These are phyloP conservation scores for Naso thynnoides DNA, from an alignment of 2,797 vertebrate genomes.

Conservation along the genomic window DNA sequence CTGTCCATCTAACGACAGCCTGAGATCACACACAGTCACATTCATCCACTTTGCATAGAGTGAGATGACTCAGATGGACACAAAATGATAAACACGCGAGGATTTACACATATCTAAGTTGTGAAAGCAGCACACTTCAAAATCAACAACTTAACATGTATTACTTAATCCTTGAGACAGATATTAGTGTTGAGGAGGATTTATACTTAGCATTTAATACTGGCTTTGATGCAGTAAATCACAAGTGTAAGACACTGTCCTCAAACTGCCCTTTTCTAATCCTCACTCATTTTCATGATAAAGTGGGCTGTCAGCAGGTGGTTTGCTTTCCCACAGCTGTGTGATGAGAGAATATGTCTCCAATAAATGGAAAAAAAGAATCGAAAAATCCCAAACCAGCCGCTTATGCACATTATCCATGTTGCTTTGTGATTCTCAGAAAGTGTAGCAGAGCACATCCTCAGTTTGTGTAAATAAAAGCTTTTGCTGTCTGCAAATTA, in stretches of 20 bases:
- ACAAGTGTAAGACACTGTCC: constrained; percentile 14
- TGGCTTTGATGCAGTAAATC: constrained; percentile 11
- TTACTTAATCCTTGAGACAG: not conserved
- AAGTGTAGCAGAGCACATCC: constrained; percentile 36
- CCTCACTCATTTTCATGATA: constrained; percentile 51
- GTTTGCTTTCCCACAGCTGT: constrained; percentile 61
- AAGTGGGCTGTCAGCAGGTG: constrained; percentile 60
- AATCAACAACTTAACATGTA: not conserved
- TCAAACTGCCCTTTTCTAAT: constrained; percentile 27
- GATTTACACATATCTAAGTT: not conserved
- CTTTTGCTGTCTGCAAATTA: constrained; percentile 21
- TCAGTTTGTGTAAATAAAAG: constrained; percentile 38
- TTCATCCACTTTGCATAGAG: constrained; percentile 8
- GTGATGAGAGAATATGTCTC: constrained; percentile 45
- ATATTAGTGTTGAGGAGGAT: constrained; percentile 11
- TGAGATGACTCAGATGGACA: constrained; percentile 3
- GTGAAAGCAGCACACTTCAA: not conserved
- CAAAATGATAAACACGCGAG: constrained; percentile 1
- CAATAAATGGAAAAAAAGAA: constrained; percentile 39
- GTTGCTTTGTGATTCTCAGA: constrained; percentile 37
- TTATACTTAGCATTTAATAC: not conserved
- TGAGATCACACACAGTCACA: constrained; percentile 35
- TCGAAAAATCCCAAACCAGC: constrained; percentile 40
- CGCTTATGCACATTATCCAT: constrained; percentile 39
- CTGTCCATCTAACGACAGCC: constrained; percentile 34